Evolutionary conservation across 2,888 invertebrate species (phyloP), one percentile per base, ranked within the genome.

Genomic region (Xylota sylvarum): DNA sequence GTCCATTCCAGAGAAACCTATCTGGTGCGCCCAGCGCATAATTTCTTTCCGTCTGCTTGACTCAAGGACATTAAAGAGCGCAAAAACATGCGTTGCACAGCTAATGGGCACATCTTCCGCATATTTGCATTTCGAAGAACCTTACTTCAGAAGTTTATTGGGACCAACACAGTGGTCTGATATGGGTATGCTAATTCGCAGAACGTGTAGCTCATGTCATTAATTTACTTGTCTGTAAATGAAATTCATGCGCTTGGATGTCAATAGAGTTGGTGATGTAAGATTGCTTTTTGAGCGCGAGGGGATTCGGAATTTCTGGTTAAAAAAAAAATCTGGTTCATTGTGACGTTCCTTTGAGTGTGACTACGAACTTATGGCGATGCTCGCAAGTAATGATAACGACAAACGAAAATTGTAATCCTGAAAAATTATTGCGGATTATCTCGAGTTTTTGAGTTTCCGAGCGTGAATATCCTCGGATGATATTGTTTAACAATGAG

Each of bases 171-270:
- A 4, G 32, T n/a, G n/a, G n/a, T 5, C 32, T 19, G 52, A 37
- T 46, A 5, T 17, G 40, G 9, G 52, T 7, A 35, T 37, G 37
- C 30, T 70, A 60, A 78, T 64, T 78, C 70, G 70, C 78, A 43
- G 55, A 70, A 78, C 62, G 52, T 78, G 43, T 62, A 78, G 19
- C 78, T 78, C 62, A 46, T 69, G 43, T 46, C 78, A 70, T 78
- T 78, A 78, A 70, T 78, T 78, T 70, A 62, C 69, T 37, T 70
- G 69, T 78, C 62, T 70, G 78, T 40, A 52, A 73, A 52, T 73
- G 62, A 52, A 62, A 73, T 62, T 62, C 62, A 62, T 73, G 73
- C 30, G 17, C 7, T n/a, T n/a, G 23, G n/a, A 46, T 43, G 23
- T 23, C 58, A 58, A 46, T 48, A 19, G 58, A 70, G 17, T 17